Base-by-base conservation (phyloP, 2,797 vertebrate species). In the Scyliorhinus canicula region DNA sequence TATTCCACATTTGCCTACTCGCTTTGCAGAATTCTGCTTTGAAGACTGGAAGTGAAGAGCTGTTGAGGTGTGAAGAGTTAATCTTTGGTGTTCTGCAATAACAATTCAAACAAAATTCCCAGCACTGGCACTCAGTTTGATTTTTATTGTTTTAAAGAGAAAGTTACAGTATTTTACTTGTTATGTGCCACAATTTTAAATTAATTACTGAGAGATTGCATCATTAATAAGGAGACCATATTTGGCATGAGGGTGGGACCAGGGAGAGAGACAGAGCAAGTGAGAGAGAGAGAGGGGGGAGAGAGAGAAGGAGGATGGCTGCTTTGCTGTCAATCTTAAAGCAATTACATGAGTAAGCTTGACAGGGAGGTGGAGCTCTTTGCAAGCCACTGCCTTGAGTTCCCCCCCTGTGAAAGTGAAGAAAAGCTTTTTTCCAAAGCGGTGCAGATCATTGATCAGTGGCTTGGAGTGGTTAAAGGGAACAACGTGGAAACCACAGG, bases 281-380 rank as follows among this genome's bases (percentile, higher is more conserved):
- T 24, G 88, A 65, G 57, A 52, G 57, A 65, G 57, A 71, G 67
- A 71, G 44, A 67, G 63, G 40, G 63, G 9, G 19, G 47, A 93
- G 93, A 93, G 93, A 55, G 93, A 93, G 91, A n/a, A 95, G 95
- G 95, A 96, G 95, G 95, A 90, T 95, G 96, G 95, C 95, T 95
- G 57, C 93, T 96, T 95, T 95, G 95, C 96, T 40, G 95, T 96
- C 96, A 95, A 96, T 96, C 97, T 97, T 95, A 93, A 96, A 96
- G 96, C 97, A 96, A 96, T 97, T 96, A 96, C 96, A 96, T 95
- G 95, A 96, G 96, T 96, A 96, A 96, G 96, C 96, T 96, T 97
- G 96, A 97, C 95, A 95, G 94, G 95, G 96, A 96, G 97, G 97
- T 95, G 97, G 97, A 97, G 97, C 96, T 96, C 96, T 60, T 52